phyloP scores from a whole-genome alignment of 2,113 vertebrate species.

The Zapornia atra region DNA sequence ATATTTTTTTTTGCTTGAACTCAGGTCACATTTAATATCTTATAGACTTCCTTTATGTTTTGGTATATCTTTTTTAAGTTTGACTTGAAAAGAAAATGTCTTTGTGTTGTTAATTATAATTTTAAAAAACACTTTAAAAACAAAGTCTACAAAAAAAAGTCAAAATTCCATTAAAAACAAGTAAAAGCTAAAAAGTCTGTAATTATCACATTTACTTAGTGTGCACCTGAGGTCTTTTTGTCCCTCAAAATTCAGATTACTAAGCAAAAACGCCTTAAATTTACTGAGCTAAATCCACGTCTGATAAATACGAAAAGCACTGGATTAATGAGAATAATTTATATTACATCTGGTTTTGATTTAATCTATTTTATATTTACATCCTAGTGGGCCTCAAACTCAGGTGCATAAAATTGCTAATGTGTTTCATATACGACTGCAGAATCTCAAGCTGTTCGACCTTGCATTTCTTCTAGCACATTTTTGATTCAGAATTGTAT shows the following conservation, averaged over 20 bases:
- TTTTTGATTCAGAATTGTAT: not conserved
- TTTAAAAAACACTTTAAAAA: not conserved
- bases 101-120: not conserved
- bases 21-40: not conserved
- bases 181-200: not conserved
- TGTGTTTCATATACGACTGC: not conserved
- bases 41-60: not conserved
- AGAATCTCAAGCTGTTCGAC: not conserved
- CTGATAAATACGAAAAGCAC: not conserved
- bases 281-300: not conserved
- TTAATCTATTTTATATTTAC: constrained; percentile 28
- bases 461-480: not conserved
- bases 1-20: not conserved
- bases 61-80: not conserved
- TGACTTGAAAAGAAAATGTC: not conserved
- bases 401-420: constrained; percentile 3
- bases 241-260: not conserved
- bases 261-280: not conserved
- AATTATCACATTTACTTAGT: not conserved
- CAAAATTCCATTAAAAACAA: not conserved
- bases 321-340: not conserved
- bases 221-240: not conserved
- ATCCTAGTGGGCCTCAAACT: not conserved
- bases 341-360: constrained; percentile 22
- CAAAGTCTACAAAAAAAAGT: not conserved